Base-by-base conservation (phyloP, 2,888 invertebrate species). In the Eucera pruinosa region DNA sequence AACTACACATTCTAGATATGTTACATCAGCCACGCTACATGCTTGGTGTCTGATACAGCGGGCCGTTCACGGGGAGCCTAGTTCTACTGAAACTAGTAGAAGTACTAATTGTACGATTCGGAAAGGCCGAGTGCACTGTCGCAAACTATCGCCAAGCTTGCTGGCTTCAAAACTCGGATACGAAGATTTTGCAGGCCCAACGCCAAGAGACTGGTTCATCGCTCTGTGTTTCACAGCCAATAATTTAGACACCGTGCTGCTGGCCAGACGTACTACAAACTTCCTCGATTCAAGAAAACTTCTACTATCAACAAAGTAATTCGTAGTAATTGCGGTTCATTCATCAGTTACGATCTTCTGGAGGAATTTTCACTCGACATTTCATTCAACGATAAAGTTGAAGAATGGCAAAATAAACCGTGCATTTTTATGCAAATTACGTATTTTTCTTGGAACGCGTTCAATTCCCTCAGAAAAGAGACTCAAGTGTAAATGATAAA, bases 21-120 rank as follows among this genome's bases (percentile, higher is more conserved):
- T 79, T 82, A 82, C 83, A 83, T 83, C 82, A 82, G 83, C 80
- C 75, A 61, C 61, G 62, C 54, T 69, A 62, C 41, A 62, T 47
- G 65, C 50, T 36, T 25, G 55, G 43, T 60, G 23, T 65, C 48
- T 48, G 64, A 65, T 45, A 36, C 15, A 47, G 50, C 25, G 13
- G 54, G 25, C 57, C 20, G 60, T 65, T 54, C 52, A 54, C 52
- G 45, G 50, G 33, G 57, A 47, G 73, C 75, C 78, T 61, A 78
- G 79, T 74, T 84, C 66, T 69, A 78, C 68, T 57, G 6, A 57
- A 66, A 73, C 45, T 47, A 57, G 41, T 62, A n/a, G n/a, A n/a
- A n/a, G n/a, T n/a, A n/a, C 74, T 48, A 48, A 69, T 77, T 52
- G 61, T 33, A 52, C 30, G 68, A 52, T 55, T 58, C 67, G 30